Base-by-base conservation (phyloP, 1,140 invertebrate genomes). In the Aphelinus certus region DNA sequence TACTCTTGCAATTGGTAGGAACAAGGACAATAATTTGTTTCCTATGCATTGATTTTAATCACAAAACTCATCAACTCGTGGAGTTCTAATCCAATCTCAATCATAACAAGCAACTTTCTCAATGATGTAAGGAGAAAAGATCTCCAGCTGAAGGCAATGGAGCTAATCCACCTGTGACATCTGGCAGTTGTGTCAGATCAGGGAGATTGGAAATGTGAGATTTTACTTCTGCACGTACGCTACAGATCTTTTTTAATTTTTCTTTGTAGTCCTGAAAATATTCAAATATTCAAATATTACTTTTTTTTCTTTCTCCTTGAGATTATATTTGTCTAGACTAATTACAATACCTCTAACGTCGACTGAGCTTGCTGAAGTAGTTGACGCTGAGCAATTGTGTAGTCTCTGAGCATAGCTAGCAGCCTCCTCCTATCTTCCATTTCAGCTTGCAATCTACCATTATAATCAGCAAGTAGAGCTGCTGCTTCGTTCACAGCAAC, bases 91-190 rank as follows among this genome's bases (percentile, higher is more conserved):
- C 62, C 72, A 61, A 56, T 56, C 60, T 62, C 48, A 10, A 45
- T 51, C 3, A 57, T 56, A 2, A 70, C 7, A 49, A 64, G n/a
- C 60, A 26, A 55, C 45, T 72, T 46, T 43, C 2, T 76, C 73
- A 76, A 51, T 87, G 88, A 77, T 89, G 86, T 80, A 92, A 84
- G 78, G 90, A 95, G 87, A 98, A 98, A 4, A 99, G 90, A 88
- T 98, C 96, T 1, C 96, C 96, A 60, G 96, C 96, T 6, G 96
- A 97, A 42, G 97, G 97, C 75, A 98, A 88, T 1, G 97, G 97
- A 7, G 95, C 95, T 10, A 98, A 85, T 1, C 95, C 95, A 56
- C 95, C 95, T 2, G 95, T 97, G 0, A 98, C 95, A 81, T 96
- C 94, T 0, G 96, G 96, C 75, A 98, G 86, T 79, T 95, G 92